phyloP scores from a whole-genome alignment of 2,113 vertebrate genomes.

The Pleuronectes platessa region DNA sequence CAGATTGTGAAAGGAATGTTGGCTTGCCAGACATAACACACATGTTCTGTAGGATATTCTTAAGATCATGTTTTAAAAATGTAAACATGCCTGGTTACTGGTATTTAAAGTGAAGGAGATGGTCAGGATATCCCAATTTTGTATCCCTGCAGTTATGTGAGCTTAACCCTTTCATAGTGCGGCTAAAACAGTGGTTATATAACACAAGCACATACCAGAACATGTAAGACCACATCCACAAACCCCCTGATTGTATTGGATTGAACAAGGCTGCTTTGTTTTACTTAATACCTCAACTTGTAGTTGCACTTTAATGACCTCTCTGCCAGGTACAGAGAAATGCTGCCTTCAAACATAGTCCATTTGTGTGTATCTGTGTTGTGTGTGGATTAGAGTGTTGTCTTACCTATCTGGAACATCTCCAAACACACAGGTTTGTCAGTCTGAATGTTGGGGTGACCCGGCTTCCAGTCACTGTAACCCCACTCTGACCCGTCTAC shows the following conservation, averaged over 20 bases:
- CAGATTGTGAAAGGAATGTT: background rate
- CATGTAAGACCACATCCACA: background rate
- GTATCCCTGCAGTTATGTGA: background rate
- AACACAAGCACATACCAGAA: background rate
- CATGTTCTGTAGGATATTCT: too few relatives aligned
- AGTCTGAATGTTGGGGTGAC: slow-evolving; percentile 64
- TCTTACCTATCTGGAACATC: slow-evolving; percentile 75
- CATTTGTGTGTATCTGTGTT: background rate
- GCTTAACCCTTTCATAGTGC: background rate
- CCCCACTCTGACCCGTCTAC: slow-evolving; percentile 73
- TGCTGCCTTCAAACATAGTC: background rate
- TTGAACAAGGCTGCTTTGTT: background rate
- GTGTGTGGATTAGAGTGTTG: background rate
- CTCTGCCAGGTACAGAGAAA: background rate
- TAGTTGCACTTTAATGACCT: background rate
- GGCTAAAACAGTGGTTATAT: background rate
- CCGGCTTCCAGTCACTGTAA: slow-evolving; percentile 80
- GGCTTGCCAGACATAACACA: too few relatives aligned
- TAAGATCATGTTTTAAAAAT: too few relatives aligned
- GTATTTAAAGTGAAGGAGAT: too few relatives aligned
- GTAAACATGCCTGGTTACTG: too few relatives aligned
- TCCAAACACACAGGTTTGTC: slow-evolving; percentile 72
- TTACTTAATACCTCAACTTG: background rate
- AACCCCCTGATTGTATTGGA: background rate
- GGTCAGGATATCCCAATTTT: too few relatives aligned